Evolutionary conservation across 2,113 vertebrate genomes (phyloP), one percentile per base, ranked within the genome.

Genomic region (Neolamprologus falcicula): DNA sequence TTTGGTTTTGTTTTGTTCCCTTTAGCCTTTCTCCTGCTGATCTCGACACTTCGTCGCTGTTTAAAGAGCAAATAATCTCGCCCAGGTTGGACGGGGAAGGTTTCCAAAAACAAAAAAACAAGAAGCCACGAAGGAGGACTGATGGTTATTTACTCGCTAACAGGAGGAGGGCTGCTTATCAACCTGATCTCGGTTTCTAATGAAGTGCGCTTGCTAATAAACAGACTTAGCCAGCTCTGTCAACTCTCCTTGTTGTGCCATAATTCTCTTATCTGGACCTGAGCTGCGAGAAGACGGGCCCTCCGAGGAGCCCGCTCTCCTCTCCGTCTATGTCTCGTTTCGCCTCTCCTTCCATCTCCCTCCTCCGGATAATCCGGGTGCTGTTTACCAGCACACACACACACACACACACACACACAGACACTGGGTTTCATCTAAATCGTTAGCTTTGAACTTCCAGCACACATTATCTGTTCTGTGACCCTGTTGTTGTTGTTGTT

Each of bases 261-360:
- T 96, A 96, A 98, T 97, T 97, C 97, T 97, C 97, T 98, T 98
- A 98, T 97, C 97, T 96, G 94, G 95, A 94, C 96, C 92, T 94
- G 94, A 73, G 94, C 94, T 96, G 92, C 94, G 94, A 93, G 96
- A 84, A 89, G 86, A 55, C 35, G 31, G 61, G 88, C 84, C 96
- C 96, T 96, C 94, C 96, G 90, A 7, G 95, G 95, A 97, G 94
- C 96, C 92, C 11, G 61, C 33, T 8, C 33, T 68, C 92, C 94
- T 90, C 94, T 96, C 96, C 92, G 94, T 93, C 95, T 94, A 95
- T 90, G 94, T 95, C 93, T 95, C 88, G 90, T 86, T 92, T 86
- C 79, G 79, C n/a, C 78, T 87, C 90, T 90, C 89, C 85, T 89
- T 90, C 86, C 85, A 90, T 87, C 81, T 83, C 50, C 33, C 90